Evolutionary conservation across 2,888 invertebrate species (phyloP), one percentile per base, ranked within the genome.

Genomic region (Watsonalla binaria): DNA sequence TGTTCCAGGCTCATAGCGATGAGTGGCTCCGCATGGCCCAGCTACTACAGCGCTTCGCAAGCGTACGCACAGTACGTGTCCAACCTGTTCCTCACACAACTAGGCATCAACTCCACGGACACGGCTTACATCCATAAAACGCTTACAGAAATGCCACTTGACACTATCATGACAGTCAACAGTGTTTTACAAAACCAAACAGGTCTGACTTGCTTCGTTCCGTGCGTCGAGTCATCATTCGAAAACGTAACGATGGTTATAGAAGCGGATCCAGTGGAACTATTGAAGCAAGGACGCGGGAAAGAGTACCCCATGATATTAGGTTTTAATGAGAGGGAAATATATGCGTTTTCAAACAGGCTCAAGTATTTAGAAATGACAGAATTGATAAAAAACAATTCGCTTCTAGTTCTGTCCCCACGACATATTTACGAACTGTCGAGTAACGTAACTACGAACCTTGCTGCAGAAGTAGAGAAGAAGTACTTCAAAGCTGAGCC

Each of bases 11-110:
- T 42, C 8, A 11, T 42, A 8, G 5, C 5, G 42, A 42, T 42
- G 42, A 90, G 89, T 60, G 54, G 58, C 5, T 53, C 56, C 0
- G 59, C 54, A 0, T 53, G 49, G 33, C 53, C 53, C 2, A 51
- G 52, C 2, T 53, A 37, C 35, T 59, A 48, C 45, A 53, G 56
- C 6, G 45, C 58, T 5, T 53, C 54, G 13, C 52, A 58, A 13
- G 14, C 47, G 11, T 51, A 52, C 39, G 54, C 64, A 2, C 54
- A 57, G 33, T 8, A 37, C n/a, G 39, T 55, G 0, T 55, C 61
- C 13, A 51, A 48, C 7, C 42, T 42, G 42, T 42, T 11, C 42
- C 42, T 42, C 8, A 5, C 42, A 8, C 9, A 42, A 11, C 8
- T 42, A 11, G 42, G 42, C 42, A 42, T 42, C 42, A 42, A 42